Evolutionary conservation across 2,888 invertebrate genomes (phyloP), one percentile per base, ranked within the genome.

Genomic region (Oligia latruncula): DNA sequence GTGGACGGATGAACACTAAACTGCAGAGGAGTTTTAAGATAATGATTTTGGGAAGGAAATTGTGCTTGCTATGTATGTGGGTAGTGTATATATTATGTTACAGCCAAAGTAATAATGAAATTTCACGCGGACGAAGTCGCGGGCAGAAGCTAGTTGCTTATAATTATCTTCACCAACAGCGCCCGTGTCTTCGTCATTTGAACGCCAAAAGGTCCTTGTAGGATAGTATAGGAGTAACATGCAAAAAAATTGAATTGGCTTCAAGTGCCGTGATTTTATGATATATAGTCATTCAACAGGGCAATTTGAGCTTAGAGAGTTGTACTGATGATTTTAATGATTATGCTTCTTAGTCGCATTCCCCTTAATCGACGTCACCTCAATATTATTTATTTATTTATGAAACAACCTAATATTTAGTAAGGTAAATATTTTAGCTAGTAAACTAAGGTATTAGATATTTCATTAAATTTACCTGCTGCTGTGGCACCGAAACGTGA

Each of bases 21-120:
- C 35, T 73, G 64, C 52, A 71, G 43, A 40, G 17, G 17, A 52
- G 40, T 52, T 74, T 71, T 58, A n/a, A 49, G 6, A 46, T 58
- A 83, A 83, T 60, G 58, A 72, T 66, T 71, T 71, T 58, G 17
- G 62, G 29, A 6, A 15, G 23, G 4, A 52, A 20, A 17, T 43
- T 17, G n/a, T 13, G 8, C 43, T 60, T 35, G 23, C 17, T 40
- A 13, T 46, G 2, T 40, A 13, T 46, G 2, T 46, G n/a, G 40
- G 6, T 29, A 29, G 3, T 52, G 40, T n/a, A 40, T 17, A 11
- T 43, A 29, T 1, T 29, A 29, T 0, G 29, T 29, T 29, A 29
- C 29, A 29, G 29, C 29, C 29, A 29, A 29, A 29, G 29, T 29
- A 29, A 29, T 29, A 29, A n/a, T n/a, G n/a, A n/a, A n/a, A n/a